phyloP scores from a whole-genome alignment of 2,888 invertebrate species.

The Stomorhina lunata region DNA sequence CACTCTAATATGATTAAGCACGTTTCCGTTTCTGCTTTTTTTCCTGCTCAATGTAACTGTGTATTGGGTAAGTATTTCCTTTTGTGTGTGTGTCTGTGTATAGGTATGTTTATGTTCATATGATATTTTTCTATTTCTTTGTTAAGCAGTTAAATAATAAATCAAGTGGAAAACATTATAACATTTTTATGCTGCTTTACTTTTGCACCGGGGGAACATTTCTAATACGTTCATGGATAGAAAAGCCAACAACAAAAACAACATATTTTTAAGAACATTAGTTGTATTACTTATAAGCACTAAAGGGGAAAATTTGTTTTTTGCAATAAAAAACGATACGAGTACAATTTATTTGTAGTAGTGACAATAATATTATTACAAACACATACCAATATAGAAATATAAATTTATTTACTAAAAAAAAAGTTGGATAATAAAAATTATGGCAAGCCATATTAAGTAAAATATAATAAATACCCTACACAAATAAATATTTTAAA shows the following conservation, averaged over 20 bases:
- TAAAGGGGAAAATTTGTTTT: neutral
- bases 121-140: slow-evolving; percentile 22
- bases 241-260: no score
- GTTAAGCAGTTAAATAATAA: slow-evolving; percentile 48
- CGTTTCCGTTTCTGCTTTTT: slow-evolving; percentile 24
- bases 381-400: neutral
- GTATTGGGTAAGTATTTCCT: no score
- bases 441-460: no score
- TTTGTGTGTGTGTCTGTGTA: neutral
- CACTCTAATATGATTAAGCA: slow-evolving; percentile 61
- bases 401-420: neutral
- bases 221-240: slow-evolving; percentile 11
- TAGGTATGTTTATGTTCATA: neutral
- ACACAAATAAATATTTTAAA: no score
- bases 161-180: slow-evolving; percentile 57
- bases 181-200: slow-evolving; percentile 31
- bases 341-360: slow-evolving; percentile 18
- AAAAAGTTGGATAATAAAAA: neutral
- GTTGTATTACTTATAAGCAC: slow-evolving; percentile 20
- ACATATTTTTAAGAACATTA: slow-evolving; percentile 37
- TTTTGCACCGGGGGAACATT: slow-evolving; percentile 33
- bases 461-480: no score
- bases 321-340: neutral
- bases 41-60: no score
- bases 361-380: slow-evolving; percentile 16